These are phyloP conservation scores for Pangasius krempfi DNA, from an alignment of 2,797 vertebrate genomes.

Conservation along the genomic window DNA sequence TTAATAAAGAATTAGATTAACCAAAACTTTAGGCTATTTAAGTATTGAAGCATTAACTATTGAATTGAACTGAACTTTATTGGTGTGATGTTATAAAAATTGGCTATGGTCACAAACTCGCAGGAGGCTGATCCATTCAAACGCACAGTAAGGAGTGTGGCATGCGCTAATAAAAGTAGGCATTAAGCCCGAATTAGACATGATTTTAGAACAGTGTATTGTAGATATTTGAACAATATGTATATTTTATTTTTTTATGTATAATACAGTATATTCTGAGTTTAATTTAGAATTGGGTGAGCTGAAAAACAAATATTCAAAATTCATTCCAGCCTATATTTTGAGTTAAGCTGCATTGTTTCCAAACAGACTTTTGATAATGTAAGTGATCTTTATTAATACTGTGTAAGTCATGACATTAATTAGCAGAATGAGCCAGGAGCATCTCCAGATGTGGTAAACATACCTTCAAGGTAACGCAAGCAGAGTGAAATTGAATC, in stretches of 20 bases:
- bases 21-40: neutral
- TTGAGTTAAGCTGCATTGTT: neutral
- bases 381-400: neutral
- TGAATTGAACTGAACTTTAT: neutral
- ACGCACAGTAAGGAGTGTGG: neutral
- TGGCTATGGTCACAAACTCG: neutral
- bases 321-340: neutral
- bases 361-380: neutral
- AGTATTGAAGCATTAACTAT: neutral
- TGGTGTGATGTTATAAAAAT: neutral
- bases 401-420: neutral
- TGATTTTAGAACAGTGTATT: neutral
- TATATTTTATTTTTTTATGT: neutral
- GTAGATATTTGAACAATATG: neutral
- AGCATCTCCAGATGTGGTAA: slow-evolving; percentile 11
- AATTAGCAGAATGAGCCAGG: neutral
- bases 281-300: neutral
- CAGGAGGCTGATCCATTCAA: neutral
- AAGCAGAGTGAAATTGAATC: slow-evolving; percentile 36
- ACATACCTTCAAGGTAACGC: slow-evolving; percentile 30
- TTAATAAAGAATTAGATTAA: neutral
- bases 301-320: neutral
- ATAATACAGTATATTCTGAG: neutral
- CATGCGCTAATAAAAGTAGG: neutral
- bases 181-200: neutral